Evolutionary conservation across 2,888 invertebrate genomes (phyloP).

Genomic region (Diplolepis rosae): DNA sequence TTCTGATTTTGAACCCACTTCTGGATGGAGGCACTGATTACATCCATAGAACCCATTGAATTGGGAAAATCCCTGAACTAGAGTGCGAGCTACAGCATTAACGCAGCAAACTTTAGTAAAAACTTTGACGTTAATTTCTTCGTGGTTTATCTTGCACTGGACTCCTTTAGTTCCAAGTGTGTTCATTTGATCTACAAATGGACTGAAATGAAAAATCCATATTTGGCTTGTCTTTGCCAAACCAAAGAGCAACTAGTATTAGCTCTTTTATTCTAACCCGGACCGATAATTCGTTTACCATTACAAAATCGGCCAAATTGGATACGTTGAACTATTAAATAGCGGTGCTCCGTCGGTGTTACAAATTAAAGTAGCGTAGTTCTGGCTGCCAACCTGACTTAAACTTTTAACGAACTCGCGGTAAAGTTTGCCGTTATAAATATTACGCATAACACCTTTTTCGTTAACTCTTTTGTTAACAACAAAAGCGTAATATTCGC

Average conservation of each 20-base stretch:
- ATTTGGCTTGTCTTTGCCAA: too few relatives aligned
- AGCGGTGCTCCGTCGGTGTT: constrained; percentile 40
- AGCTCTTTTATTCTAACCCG: constrained; percentile 20
- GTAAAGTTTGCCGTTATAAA: constrained; percentile 40
- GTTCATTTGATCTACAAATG: constrained; percentile 35
- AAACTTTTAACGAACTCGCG: constrained; percentile 30
- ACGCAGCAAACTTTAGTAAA: constrained; percentile 36
- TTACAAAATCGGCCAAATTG: constrained; percentile 44
- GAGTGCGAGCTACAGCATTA: constrained; percentile 34
- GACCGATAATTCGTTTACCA: constrained; percentile 42
- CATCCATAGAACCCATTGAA: constrained; percentile 39
- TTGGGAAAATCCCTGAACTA: constrained; percentile 32
- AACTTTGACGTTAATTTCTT: constrained; percentile 27
- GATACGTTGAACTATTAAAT: constrained; percentile 38
- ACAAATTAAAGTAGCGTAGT: too few relatives aligned
- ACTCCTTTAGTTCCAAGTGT: constrained; percentile 34
- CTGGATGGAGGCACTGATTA: constrained; percentile 36
- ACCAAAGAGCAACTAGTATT: constrained; percentile 35
- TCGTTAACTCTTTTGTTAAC: constrained; percentile 21
- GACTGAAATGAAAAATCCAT: constrained; percentile 40
- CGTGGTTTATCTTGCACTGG: constrained; percentile 27
- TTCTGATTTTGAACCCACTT: constrained; percentile 6
- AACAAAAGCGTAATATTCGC: constrained; percentile 32
- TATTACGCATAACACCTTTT: constrained; percentile 32
- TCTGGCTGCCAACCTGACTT: background rate